These are phyloP conservation scores for Eubasilissa regina DNA, from an alignment of 1,140 invertebrate species.

Conservation along the genomic window DNA sequence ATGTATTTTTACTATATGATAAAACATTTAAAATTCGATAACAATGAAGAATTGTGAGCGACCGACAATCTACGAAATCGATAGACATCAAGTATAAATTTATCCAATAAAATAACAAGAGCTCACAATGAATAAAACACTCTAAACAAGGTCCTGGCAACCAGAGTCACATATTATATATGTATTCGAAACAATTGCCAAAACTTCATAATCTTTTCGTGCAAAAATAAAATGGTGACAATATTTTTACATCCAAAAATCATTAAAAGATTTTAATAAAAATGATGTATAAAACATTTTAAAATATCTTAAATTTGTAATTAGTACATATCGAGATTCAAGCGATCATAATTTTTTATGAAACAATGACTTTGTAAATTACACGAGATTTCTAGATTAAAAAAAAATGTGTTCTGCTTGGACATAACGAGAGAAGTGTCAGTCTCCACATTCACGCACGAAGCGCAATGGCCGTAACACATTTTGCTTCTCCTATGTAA, in stretches of 20 bases:
- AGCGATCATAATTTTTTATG: conserved; percentile 52
- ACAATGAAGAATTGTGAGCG: conserved; percentile 53
- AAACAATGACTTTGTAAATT: conserved; percentile 49
- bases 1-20: conserved; percentile 59
- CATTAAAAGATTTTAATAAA: conserved; percentile 45
- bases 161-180: not conserved
- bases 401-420: conserved; percentile 47
- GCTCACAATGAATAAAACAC: conserved; percentile 44
- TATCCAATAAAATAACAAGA: conserved; percentile 48
- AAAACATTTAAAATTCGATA: conserved; percentile 57
- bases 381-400: conserved; percentile 51
- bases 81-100: conserved; percentile 52
- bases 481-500: conserved; percentile 51
- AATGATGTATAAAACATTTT: conserved; percentile 53
- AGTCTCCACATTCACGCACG: conserved; percentile 21
- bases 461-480: conserved; percentile 22
- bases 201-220: conserved; percentile 36
- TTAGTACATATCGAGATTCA: conserved; percentile 54
- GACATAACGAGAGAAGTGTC: conserved; percentile 49
- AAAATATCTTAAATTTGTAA: conserved; percentile 54
- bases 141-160: conserved; percentile 8
- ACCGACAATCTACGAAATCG: conserved; percentile 48
- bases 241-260: conserved; percentile 48
- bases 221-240: conserved; percentile 51
- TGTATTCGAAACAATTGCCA: not conserved